These are phyloP conservation scores for Eupsilia transversa DNA, from an alignment of 2,888 invertebrate species.

Conservation along the genomic window DNA sequence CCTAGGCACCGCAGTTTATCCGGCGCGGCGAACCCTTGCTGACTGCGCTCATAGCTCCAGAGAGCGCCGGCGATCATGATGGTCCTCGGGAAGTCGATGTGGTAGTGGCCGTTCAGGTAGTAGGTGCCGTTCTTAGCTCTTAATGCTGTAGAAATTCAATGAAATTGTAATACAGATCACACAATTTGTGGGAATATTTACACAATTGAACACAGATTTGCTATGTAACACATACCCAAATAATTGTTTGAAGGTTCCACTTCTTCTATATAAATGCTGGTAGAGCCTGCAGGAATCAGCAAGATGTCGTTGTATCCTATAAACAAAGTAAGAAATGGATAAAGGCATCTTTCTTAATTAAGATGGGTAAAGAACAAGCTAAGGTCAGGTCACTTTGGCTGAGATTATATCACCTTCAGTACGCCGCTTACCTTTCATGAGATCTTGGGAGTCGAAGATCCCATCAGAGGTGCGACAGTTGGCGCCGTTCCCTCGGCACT, in stretches of 20 bases:
- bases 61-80: slow-evolving; percentile 95
- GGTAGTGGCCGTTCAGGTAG: slow-evolving; percentile 98
- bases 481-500: slow-evolving; percentile 97
- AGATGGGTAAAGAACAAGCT: not conserved
- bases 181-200: not conserved
- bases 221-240: slow-evolving; percentile 91
- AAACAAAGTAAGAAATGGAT: slow-evolving; percentile 52
- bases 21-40: slow-evolving; percentile 95
- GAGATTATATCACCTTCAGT: not conserved
- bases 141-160: slow-evolving; percentile 91
- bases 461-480: slow-evolving; percentile 95
- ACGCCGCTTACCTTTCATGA: slow-evolving; percentile 92
- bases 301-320: slow-evolving; percentile 98
- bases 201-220: not conserved
- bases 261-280: slow-evolving; percentile 96
- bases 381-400: not conserved
- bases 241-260: slow-evolving; percentile 96
- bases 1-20: slow-evolving; percentile 96
- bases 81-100: slow-evolving; percentile 96
- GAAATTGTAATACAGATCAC: not conserved
- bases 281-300: slow-evolving; percentile 97
- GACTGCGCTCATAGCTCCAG: slow-evolving; percentile 96
- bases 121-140: slow-evolving; percentile 95
- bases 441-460: slow-evolving; percentile 92
- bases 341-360: not conserved